Evolutionary conservation across 2,113 vertebrate species (phyloP).

Genomic region (Chaetodon auriga): DNA sequence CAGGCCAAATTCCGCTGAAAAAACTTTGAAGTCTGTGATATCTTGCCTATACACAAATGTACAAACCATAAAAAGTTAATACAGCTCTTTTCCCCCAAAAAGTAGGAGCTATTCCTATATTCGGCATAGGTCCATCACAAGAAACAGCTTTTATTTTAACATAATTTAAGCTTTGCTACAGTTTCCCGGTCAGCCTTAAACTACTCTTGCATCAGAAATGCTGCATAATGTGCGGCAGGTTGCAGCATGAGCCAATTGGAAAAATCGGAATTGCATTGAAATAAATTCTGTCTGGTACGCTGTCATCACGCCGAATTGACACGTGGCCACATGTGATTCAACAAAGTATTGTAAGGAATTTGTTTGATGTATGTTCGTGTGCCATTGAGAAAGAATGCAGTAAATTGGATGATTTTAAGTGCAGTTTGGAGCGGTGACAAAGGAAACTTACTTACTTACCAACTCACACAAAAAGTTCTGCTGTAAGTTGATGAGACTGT

Average conservation of each 20-base stretch:
- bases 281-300: background rate
- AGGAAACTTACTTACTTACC: background rate
- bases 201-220: background rate
- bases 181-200: background rate
- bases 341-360: background rate
- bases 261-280: background rate
- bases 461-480: no score
- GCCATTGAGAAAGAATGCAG: background rate
- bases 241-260: background rate
- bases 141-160: background rate
- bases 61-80: no score
- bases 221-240: background rate
- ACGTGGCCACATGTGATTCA: background rate
- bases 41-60: accelerated
- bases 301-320: background rate
- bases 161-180: background rate
- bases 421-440: background rate
- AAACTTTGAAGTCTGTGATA: accelerated
- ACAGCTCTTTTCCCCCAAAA: accelerated
- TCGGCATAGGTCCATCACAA: background rate
- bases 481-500: background rate
- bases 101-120: accelerated
- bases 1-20: background rate
- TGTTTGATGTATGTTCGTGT: accelerated
- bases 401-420: background rate